These are phyloP conservation scores for Phenacoccus solenopsis DNA, from an alignment of 1,140 invertebrate genomes.

Conservation along the genomic window DNA sequence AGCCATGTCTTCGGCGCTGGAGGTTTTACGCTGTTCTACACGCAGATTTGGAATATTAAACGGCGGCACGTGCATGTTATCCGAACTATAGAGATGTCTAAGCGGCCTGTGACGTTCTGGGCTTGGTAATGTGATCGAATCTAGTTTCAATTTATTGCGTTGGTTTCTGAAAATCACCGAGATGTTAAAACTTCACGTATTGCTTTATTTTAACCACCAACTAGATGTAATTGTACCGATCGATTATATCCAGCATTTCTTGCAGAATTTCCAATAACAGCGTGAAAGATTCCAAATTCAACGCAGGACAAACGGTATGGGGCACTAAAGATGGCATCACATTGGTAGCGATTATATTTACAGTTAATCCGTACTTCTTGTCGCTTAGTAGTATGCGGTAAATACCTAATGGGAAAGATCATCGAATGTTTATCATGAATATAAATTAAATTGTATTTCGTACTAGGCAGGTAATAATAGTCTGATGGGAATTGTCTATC, in stretches of 20 bases:
- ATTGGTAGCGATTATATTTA: constrained; percentile 83
- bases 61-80: constrained; percentile 69
- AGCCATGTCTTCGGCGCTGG: constrained; percentile 75
- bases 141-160: constrained; percentile 67
- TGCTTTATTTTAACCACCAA: too few species aligned
- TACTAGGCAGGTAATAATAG: too few species aligned
- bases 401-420: constrained; percentile 52
- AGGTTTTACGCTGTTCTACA: constrained; percentile 72
- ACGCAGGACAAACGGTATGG: constrained; percentile 77
- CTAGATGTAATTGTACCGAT: constrained; percentile 41
- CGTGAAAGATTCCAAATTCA: constrained; percentile 83
- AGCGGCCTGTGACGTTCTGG: constrained; percentile 60
- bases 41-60: constrained; percentile 75
- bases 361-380: constrained; percentile 80
- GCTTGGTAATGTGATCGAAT: constrained; percentile 58
- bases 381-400: constrained; percentile 84
- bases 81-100: constrained; percentile 69
- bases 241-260: constrained; percentile 85
- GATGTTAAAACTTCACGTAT: too few species aligned
- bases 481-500: too few species aligned
- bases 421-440: not conserved
- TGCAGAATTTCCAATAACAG: constrained; percentile 77
- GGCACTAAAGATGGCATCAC: constrained; percentile 86
- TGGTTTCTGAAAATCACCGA: constrained; percentile 49
- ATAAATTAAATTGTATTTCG: too few species aligned